Base-by-base conservation (phyloP, 2,888 invertebrate genomes). In the Pemphredon lugubris region DNA sequence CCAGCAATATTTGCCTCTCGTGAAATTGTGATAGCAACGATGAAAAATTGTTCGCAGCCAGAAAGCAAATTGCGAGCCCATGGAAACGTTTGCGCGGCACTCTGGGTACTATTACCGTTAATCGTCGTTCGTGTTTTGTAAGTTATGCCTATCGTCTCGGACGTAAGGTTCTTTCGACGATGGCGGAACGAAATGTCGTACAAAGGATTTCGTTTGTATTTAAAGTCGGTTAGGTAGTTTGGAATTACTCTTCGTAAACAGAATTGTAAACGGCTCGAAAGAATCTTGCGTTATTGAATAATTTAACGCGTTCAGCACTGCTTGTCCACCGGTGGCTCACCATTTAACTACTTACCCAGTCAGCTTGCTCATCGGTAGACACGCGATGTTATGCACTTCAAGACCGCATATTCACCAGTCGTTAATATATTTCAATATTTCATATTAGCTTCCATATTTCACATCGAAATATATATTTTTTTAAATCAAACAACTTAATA, bases 81-180 rank as follows among this genome's bases (percentile, higher is more conserved):
- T n/a, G n/a, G n/a, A n/a, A n/a, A n/a, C n/a, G n/a, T 6, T 44
- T 26, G 16, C 1, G 16, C 20, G 37, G 39, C 48, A 37, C 13
- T 48, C 48, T 21, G 37, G 11, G 7, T 7, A 60, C 40, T 66
- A 72, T 65, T 72, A 65, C 57, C 57, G 16, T 72, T 53, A 32
- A 45, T 39, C 40, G 23, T 6, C 30, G 16, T 39, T 40, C 47
- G 48, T 48, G 55, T 32, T 39, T 63, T n/a, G 11, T 13, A 48
- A 63, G 26, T 34, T 13, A 39, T n/a, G n/a, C n/a, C 26, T 23
- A n/a, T 9, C 16, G 11, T 11, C 23, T 26, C 42, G 13, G 2
- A 13, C 13, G 30, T 30, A 4, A 32, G 51, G 18, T 53, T 47
- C 45, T 44, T n/a, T 6, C 20, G 5, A 42, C 2, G 4, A 26